A percentile compares a stretch with the other conserved stretches of the same genome.
Conservation (phyloP, 2,888 invertebrate species). For the Pammene aurita region DNA sequence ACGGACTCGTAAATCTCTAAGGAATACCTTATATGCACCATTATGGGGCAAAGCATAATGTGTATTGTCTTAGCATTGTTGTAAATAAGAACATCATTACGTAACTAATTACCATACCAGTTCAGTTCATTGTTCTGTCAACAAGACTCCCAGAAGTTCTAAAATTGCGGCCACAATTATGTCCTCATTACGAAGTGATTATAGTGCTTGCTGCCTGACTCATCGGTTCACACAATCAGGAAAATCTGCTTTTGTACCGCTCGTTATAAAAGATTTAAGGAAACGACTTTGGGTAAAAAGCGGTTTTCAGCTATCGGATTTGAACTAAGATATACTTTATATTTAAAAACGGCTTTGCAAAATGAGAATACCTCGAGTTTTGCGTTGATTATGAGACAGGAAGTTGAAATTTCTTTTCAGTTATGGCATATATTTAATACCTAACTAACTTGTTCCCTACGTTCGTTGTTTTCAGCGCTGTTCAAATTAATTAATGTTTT, state of each 20-base stretch:
- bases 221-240: slow-evolving; percentile 13
- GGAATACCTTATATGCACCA: too few relatives aligned
- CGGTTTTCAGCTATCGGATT: background rate
- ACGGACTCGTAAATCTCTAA: too few relatives aligned
- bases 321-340: background rate
- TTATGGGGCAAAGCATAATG: too few relatives aligned
- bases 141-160: background rate
- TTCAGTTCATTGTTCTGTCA: slow-evolving; percentile 4
- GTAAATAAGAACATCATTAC: background rate
- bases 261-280: slow-evolving; percentile 18
- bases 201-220: slow-evolving; percentile 13
- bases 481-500: too few relatives aligned
- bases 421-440: too few relatives aligned
- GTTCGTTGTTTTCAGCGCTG: too few relatives aligned
- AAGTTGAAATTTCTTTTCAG: too few relatives aligned
- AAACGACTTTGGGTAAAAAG: slow-evolving; percentile 16
- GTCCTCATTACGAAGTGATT: slow-evolving; percentile 26
- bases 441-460: too few relatives aligned
- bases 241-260: slow-evolving; percentile 15
- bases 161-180: slow-evolving; percentile 4
- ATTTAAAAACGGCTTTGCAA: background rate
- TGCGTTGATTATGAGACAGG: background rate
- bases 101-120: slow-evolving; percentile 6
- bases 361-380: background rate
- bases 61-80: background rate